Conservation (phyloP, 2,888 invertebrate genomes). For the Brenthis hecate region DNA sequence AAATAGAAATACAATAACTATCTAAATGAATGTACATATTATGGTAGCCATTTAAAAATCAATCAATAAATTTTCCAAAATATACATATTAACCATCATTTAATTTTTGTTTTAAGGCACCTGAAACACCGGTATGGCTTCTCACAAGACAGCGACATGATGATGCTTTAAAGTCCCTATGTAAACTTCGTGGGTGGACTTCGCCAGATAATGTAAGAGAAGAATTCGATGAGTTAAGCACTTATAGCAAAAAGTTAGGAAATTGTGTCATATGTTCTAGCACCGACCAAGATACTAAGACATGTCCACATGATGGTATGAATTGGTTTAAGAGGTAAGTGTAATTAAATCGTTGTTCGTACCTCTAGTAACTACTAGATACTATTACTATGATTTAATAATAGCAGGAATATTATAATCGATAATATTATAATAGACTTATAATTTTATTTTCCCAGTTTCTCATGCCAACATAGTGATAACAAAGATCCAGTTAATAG, state of each 20-base stretch:
- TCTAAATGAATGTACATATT: too few species aligned
- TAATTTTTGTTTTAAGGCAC: constrained; percentile 59
- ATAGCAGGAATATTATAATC: too few species aligned
- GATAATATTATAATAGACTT: too few species aligned
- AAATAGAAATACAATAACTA: neutral
- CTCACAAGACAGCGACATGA: constrained; percentile 73
- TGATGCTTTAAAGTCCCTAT: constrained; percentile 77
- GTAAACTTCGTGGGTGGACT: constrained; percentile 82
- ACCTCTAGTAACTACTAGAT: too few species aligned
- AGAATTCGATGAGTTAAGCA: constrained; percentile 68
- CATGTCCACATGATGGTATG: constrained; percentile 63
- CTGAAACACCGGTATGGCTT: constrained; percentile 83
- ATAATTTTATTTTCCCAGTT: too few species aligned
- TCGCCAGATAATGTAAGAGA: constrained; percentile 68
- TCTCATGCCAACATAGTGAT: too few species aligned
- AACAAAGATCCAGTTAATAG: too few species aligned
- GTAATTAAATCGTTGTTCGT: neutral
- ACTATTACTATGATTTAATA: too few species aligned
- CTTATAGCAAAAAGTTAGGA: constrained; percentile 64
- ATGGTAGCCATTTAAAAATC: too few species aligned
- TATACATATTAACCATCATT: too few species aligned
- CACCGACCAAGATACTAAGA: constrained; percentile 47
- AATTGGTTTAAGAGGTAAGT: constrained; percentile 61
- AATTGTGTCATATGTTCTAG: constrained; percentile 65
- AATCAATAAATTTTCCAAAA: too few species aligned